Evolutionary conservation across 2,797 vertebrate species (phyloP).

Genomic region (Sebastes vulpes): DNA sequence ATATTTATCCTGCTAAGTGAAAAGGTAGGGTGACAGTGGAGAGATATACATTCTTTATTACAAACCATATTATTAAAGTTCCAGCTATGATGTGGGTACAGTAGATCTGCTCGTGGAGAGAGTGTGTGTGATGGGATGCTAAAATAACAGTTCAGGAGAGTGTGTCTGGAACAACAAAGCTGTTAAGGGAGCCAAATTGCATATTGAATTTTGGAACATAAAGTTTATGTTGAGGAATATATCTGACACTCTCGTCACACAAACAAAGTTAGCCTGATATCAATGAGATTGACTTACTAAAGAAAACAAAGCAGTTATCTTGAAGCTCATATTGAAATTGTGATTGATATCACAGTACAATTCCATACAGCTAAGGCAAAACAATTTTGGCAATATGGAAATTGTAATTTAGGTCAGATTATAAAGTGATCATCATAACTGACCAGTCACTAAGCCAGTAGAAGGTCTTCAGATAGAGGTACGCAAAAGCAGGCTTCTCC

Average conservation of each 20-base stretch:
- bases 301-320: conserved; percentile 3
- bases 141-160: conserved; percentile 33
- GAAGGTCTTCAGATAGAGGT: not conserved
- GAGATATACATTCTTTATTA: conserved; percentile 61
- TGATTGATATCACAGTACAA: not conserved
- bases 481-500: not conserved
- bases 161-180: conserved; percentile 26
- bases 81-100: conserved; percentile 14
- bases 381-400: not conserved
- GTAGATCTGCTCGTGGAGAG: conserved; percentile 20
- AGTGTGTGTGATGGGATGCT: conserved; percentile 63
- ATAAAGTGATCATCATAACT: not conserved
- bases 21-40: conserved; percentile 57
- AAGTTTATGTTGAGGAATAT: conserved; percentile 28
- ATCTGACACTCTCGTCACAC: not conserved
- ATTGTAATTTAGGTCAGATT: not conserved
- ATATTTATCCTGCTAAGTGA: conserved; percentile 80
- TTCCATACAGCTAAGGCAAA: not conserved
- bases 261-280: conserved; percentile 8
- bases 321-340: not conserved
- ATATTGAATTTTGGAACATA: conserved; percentile 37
- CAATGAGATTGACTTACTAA: not conserved
- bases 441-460: not conserved
- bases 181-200: conserved; percentile 27
- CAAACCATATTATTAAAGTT: conserved; percentile 55